Evolutionary conservation across 2,888 invertebrate species (phyloP), one percentile per base, ranked within the genome.

Genomic region (Sphinx pinastri): DNA sequence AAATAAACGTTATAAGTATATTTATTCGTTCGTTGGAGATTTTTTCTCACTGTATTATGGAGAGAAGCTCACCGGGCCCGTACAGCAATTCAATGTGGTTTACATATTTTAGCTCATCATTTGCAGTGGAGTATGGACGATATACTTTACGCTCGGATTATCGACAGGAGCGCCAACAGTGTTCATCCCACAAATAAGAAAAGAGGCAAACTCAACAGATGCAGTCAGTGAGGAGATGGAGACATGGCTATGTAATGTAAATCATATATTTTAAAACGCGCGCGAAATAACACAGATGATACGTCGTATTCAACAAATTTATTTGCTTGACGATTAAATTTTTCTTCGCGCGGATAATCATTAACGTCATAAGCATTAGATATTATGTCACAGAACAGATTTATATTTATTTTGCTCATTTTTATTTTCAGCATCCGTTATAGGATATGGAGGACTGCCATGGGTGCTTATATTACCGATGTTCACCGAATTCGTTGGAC

Each of bases 211-310:
- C 58, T 75, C 74, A 0, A 74, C 76, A 0, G 70, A 71, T 14
- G 58, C 70, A 11, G 60, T 76, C 31, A 74, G 70, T 16, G 68
- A 73, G 13, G 76, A 76, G 52, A 77, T 76, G 79, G 75, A 72
- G 38, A 75, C 76, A 31, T 77, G 78, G 77, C 67, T 77, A 52
- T 71, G 77, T 77, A 71, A 70, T 68, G 55, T 66, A 67, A 68
- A 72, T 72, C 52, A 16, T 10, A 19, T 68, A 59, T 38, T 52
- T 31, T 31, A 38, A 51, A 68, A 52, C 25, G 6, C 60, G 60
- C 60, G 13, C 7, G 45, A 68, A 13, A 19, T 8, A 54, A 67
- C 8, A 60, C 14, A 4, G 8, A 1, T 54, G 16, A 16, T 45
- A 54, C 19, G 14, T 38, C 14, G 14, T 7, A 13, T 16, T 14